Evolutionary conservation across 2,797 vertebrate species (phyloP).

Genomic region (Premnoplex brunnescens): DNA sequence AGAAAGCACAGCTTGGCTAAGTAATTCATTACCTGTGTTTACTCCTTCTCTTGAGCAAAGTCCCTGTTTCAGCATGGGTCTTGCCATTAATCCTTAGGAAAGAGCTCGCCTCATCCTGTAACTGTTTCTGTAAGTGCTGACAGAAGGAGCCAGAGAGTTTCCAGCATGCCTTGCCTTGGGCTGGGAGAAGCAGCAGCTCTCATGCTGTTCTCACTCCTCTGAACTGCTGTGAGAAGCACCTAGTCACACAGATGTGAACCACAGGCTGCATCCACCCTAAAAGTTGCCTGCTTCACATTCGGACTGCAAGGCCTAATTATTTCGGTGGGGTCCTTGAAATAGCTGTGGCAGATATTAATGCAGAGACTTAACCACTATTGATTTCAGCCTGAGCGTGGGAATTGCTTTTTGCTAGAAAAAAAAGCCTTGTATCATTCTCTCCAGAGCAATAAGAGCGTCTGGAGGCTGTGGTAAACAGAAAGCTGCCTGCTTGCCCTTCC

Average conservation of each 20-base stretch:
- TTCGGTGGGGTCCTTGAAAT: background rate
- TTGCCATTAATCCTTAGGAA: background rate
- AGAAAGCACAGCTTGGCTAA: background rate
- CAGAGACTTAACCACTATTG: background rate
- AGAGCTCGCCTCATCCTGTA: background rate
- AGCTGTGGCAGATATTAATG: background rate
- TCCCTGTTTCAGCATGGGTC: background rate
- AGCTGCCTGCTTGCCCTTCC: background rate
- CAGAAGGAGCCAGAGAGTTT: constrained; percentile 23
- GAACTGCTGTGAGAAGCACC: background rate
- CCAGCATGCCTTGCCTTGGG: background rate
- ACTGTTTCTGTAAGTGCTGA: background rate
- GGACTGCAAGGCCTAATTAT: accelerated
- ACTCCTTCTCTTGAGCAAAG: background rate
- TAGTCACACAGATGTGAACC: background rate
- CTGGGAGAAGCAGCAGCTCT: background rate
- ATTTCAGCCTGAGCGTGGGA: constrained; percentile 10
- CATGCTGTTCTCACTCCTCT: background rate
- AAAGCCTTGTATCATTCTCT: background rate
- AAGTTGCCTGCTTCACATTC: background rate
- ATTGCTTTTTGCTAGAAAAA: background rate
- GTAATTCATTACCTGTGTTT: background rate
- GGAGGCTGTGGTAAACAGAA: background rate
- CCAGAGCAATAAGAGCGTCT: background rate
- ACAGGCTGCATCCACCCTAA: background rate